These are phyloP conservation scores for Meteorus colon DNA, from an alignment of 2,888 invertebrate species.

Conservation along the genomic window DNA sequence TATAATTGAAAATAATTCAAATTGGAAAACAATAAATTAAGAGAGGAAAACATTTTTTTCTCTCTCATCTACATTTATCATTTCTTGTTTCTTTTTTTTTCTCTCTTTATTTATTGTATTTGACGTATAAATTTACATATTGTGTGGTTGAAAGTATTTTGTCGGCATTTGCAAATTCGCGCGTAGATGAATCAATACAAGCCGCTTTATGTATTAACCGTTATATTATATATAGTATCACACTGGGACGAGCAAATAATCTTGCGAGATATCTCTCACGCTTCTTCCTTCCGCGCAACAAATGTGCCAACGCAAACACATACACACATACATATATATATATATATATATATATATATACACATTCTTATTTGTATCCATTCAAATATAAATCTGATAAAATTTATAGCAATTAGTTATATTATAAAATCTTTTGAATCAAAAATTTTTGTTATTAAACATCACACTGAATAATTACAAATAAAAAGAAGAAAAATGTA, in stretches of 20 bases:
- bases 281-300: slow-evolving; percentile 13
- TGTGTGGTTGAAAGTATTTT: neutral
- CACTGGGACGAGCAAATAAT: slow-evolving; percentile 37
- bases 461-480: no score
- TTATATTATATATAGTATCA: slow-evolving; percentile 24
- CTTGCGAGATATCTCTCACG: slow-evolving; percentile 49
- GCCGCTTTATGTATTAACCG: slow-evolving; percentile 42
- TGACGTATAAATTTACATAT: neutral
- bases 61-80: neutral
- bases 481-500: no score
- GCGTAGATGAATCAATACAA: slow-evolving; percentile 50
- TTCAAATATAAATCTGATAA: slow-evolving; percentile 33
- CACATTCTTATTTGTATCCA: slow-evolving; percentile 21
- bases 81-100: neutral
- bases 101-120: neutral
- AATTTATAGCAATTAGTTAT: slow-evolving; percentile 30
- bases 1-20: neutral
- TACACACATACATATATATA: neutral
- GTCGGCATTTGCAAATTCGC: slow-evolving; percentile 12
- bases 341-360: neutral
- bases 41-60: neutral
- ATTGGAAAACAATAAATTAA: neutral
- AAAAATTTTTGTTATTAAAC: neutral
- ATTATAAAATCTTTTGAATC: slow-evolving; percentile 10
- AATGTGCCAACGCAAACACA: neutral